Evolutionary conservation across 2,113 vertebrate genomes (phyloP).

Genomic region (Mesembrinibis cayennensis): DNA sequence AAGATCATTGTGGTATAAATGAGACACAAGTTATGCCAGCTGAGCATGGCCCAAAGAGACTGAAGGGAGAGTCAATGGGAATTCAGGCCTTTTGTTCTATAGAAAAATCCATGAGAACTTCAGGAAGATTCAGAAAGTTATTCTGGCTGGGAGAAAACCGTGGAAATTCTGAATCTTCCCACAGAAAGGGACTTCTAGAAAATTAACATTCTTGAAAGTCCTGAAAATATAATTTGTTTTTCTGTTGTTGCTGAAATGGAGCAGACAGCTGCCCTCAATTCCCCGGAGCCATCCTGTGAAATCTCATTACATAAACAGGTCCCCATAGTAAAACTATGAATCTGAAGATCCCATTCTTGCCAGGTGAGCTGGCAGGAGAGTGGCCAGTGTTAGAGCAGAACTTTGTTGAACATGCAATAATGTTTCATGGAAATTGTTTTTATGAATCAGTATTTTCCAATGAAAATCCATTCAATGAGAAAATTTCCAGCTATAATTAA

Average conservation of each 20-base stretch:
- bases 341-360: background rate
- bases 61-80: background rate
- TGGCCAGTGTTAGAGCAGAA: background rate
- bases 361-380: background rate
- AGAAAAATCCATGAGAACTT: background rate
- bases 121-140: background rate
- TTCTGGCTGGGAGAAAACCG: background rate
- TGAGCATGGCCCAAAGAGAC: background rate
- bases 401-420: background rate
- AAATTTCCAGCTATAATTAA: background rate
- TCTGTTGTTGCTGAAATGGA: background rate
- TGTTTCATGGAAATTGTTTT: background rate
- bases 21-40: background rate
- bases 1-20: background rate
- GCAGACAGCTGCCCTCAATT: background rate
- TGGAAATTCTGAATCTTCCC: background rate
- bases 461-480: background rate
- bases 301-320: background rate
- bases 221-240: background rate
- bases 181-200: background rate
- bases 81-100: background rate
- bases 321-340: background rate
- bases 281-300: background rate
- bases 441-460: background rate
- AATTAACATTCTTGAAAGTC: background rate